Evolutionary conservation across 2,888 invertebrate species (phyloP).

Genomic region (Drosophila paranaensis): DNA sequence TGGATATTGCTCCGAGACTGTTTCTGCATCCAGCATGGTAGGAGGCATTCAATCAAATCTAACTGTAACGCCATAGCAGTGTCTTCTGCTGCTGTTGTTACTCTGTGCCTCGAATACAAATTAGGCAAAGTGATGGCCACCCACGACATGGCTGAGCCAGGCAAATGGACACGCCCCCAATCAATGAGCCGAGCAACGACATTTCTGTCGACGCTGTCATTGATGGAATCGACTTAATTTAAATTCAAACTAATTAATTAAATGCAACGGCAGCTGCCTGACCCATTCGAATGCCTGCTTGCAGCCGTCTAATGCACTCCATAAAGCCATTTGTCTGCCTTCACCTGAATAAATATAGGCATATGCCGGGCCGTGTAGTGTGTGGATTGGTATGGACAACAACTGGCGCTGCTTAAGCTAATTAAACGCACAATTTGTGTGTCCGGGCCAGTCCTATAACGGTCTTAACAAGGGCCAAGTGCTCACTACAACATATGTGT

Average conservation of each 20-base stretch:
- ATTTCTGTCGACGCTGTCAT: slow-evolving; percentile 58
- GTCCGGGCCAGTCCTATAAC: slow-evolving; percentile 31
- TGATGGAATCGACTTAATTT: slow-evolving; percentile 72
- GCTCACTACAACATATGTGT: slow-evolving; percentile 23
- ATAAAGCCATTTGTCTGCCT: slow-evolving; percentile 37
- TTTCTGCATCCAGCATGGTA: slow-evolving; percentile 17
- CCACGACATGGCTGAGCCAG: slow-evolving; percentile 45
- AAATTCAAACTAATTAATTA: slow-evolving; percentile 82
- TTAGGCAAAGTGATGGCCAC: slow-evolving; percentile 70
- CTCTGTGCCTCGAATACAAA: slow-evolving; percentile 73
- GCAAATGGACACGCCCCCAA: slow-evolving; percentile 67
- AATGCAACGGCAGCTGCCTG: slow-evolving; percentile 30
- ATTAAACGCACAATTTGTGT: slow-evolving; percentile 63
- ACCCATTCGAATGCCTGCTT: slow-evolving; percentile 2
- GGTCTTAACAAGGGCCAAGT: slow-evolving; percentile 27
- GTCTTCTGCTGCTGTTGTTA: slow-evolving; percentile 37
- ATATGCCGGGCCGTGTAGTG: background rate
- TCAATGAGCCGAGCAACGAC: slow-evolving; percentile 43
- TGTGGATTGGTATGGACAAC: slow-evolving; percentile 35
- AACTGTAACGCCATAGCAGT: slow-evolving; percentile 49
- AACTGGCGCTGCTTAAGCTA: slow-evolving; percentile 50
- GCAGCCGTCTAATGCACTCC: slow-evolving; percentile 29
- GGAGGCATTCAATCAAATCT: slow-evolving; percentile 74
- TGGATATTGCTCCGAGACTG: background rate
- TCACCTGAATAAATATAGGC: slow-evolving; percentile 18